Base-by-base conservation (phyloP, 64 coral and sea anemone species). In the Pocillopora damicornis region DNA sequence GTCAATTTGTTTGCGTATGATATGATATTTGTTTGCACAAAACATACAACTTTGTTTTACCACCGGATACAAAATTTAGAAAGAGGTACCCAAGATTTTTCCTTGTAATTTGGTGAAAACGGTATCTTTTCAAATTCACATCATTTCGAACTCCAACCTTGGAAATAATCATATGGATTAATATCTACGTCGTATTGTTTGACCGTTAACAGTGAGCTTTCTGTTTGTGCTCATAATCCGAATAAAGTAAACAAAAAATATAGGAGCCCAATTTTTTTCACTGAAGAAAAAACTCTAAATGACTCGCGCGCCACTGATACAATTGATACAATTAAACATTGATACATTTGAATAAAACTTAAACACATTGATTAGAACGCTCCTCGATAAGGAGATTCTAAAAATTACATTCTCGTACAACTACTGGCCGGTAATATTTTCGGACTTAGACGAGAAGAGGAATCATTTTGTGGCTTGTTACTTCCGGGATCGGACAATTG, bases 151-250 rank as follows among this genome's bases (percentile, higher is more conserved):
- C 18, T 58, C 9, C 22, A 9, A 38, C 18, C 5, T 7, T 71
- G 81, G 81, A 85, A 85, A 85, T 85, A 36, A 85, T 57, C 18
- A 15, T 0, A 68, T 13, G 38, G 13, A 38, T 85, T 85, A 72
- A 58, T 85, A 58, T 71, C 57, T 85, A 30, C 30, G 64, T 37
- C 56, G 37, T 13, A 36, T 72, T 85, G 42, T 45, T 62, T 57
- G 71, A 82, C 37, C 20, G 37, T n/a, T 85, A 56, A 71, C 11
- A 85, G 69, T 56, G 13, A 35, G 35, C 71, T 84, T 72, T 72
- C 81, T 35, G 37, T 71, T 38, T 84, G 61, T 13, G 63, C 14
- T 84, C 65, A 84, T 56, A 71, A 56, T 22, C 20, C 25, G 67
- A n/a, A 71, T n/a, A 2, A 11, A 11, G 15, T 68, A 37, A 23